phyloP scores from a whole-genome alignment of 2,888 invertebrate species.

The Oegoconia quadripuncta region DNA sequence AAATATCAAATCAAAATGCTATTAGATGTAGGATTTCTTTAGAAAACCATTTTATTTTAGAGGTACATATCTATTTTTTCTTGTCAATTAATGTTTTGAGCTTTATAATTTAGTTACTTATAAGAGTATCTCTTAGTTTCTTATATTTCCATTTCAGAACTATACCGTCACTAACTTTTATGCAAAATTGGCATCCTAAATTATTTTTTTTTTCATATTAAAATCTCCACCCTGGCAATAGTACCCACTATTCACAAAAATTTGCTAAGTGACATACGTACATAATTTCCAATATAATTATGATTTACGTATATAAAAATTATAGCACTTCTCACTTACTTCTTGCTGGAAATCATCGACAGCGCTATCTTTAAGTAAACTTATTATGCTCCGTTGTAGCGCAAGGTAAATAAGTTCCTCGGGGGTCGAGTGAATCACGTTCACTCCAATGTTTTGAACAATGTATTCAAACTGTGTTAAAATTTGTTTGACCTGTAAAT shows the following conservation, averaged over 20 bases:
- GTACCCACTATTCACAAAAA: too few relatives aligned
- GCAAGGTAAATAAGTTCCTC: conserved; percentile 59
- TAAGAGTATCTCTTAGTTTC: too few relatives aligned
- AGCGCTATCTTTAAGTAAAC: conserved; percentile 50
- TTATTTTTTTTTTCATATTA: not conserved
- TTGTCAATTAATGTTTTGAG: too few relatives aligned
- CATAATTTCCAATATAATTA: not conserved
- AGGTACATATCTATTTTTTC: too few relatives aligned
- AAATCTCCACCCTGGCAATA: too few relatives aligned
- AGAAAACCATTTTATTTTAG: too few relatives aligned
- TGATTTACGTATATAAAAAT: not conserved
- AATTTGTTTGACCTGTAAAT: conserved; percentile 58
- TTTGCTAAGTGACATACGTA: too few relatives aligned
- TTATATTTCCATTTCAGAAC: too few relatives aligned
- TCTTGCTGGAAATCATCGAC: conserved; percentile 50
- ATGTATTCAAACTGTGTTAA: conserved; percentile 60
- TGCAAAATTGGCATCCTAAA: not conserved
- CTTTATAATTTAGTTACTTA: too few relatives aligned
- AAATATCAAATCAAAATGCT: too few relatives aligned
- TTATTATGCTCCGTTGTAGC: conserved; percentile 46
- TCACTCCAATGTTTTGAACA: conserved; percentile 34
- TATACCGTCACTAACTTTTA: not conserved
- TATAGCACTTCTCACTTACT: conserved; percentile 30
- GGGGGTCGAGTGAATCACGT: conserved; percentile 30
- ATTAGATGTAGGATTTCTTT: too few relatives aligned